A percentile compares a stretch with the other conserved stretches of the same genome.
Conservation (phyloP, 2,113 vertebrate species). For the Tichodroma muraria region DNA sequence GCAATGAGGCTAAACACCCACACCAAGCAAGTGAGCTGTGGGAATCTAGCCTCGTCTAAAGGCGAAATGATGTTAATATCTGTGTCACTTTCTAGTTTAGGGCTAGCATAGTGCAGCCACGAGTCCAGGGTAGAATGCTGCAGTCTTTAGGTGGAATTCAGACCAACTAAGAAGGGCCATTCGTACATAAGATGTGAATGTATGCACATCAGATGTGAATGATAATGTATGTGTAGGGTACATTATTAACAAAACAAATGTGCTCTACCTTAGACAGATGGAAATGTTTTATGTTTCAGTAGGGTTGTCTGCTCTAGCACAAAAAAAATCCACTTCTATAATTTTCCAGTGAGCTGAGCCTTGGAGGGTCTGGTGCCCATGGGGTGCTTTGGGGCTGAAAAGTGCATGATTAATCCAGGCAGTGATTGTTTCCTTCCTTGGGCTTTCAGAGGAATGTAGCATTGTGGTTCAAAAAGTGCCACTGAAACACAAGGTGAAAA, state of each 20-base stretch:
- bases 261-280: neutral
- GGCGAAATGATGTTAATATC: neutral
- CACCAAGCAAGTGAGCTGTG: neutral
- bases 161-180: neutral
- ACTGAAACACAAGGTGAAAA: conserved; percentile 10
- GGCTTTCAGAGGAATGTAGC: neutral
- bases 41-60: neutral
- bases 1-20: neutral
- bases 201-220: neutral
- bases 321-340: neutral
- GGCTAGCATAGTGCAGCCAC: neutral
- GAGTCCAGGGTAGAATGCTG: neutral
- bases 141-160: neutral
- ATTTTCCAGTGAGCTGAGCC: neutral
- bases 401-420: neutral
- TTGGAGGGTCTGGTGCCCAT: neutral
- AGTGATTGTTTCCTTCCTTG: neutral
- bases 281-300: neutral
- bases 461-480: neutral
- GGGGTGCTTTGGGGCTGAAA: neutral
- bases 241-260: neutral
- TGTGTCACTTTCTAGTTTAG: neutral
- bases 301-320: neutral
- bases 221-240: neutral
- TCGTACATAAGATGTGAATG: neutral